Evolutionary conservation across 2,797 vertebrate species (phyloP), one percentile per base, ranked within the genome.

Genomic region (Pogoniulus pusillus): DNA sequence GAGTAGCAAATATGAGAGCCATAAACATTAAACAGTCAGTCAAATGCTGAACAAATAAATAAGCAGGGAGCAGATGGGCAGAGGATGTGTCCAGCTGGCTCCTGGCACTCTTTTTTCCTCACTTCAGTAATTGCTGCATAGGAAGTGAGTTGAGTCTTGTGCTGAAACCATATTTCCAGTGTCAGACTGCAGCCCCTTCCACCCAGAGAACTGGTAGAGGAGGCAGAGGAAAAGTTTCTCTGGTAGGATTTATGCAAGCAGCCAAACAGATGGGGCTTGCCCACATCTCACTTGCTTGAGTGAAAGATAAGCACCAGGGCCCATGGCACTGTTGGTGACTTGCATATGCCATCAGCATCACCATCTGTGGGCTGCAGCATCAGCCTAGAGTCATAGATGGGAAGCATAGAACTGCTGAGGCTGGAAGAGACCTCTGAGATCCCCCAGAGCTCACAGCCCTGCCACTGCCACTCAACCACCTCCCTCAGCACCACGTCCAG

Each of bases 31-130:
- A 95, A 84, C 72, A 84, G 58, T 88, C 95, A 93, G 91, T 92
- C 69, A 88, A 59, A 84, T 82, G 34, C 89, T 92, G 68, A 88
- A 91, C 76, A 94, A 91, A 86, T 39, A 92, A 85, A 90, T 82
- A 96, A 92, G 92, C 76, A 92, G 1, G 0, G n/a, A 95, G 84
- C 89, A 96, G 89, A 92, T 91, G 87, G 91, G 34, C 10, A 77
- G 80, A 92, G 84, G 80, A 79, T 66, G 45, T 84, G 92, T 87
- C 91, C 91, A 96, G 72, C 89, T 94, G 91, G 92, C 89, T 95
- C 45, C 12, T 55, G 90, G 66, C 92, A 92, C 29, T 64, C 0
- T 0, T 83, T 90, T 89, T 80, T 88, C 89, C 80, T 94, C 60
- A 30, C 79, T 64, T 82, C 60, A 88, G 63, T 49, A 82, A 72